phyloP scores from a whole-genome alignment of 2,797 vertebrate species.

The Sardinella longiceps region DNA sequence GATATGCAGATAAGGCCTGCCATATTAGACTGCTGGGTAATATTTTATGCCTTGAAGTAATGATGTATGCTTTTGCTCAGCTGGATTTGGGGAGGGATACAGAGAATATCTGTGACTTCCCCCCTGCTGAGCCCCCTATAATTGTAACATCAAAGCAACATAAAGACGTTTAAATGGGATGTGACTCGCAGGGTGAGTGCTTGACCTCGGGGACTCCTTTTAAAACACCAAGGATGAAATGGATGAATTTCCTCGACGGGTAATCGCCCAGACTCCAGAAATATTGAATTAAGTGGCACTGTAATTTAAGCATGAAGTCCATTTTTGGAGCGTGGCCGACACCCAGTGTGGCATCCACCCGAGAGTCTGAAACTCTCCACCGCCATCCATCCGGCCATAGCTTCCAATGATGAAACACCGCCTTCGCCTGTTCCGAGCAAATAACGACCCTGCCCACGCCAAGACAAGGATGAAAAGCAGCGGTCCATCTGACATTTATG shows the following conservation, averaged over 20 bases:
- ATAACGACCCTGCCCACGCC: constrained; percentile 28
- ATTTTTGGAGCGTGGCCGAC: constrained; percentile 38
- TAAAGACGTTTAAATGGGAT: constrained; percentile 39
- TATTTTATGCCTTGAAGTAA: neutral
- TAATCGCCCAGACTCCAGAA: constrained; percentile 39
- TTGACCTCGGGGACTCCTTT: constrained; percentile 39
- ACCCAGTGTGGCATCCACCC: constrained; percentile 32
- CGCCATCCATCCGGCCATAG: neutral
- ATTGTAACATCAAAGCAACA: constrained; percentile 48
- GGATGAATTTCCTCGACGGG: constrained; percentile 43
- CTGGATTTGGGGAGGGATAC: neutral
- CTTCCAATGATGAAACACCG: constrained; percentile 44
- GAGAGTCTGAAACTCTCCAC: constrained; percentile 38
- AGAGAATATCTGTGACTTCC: constrained; percentile 38
- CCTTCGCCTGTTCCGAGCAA: constrained; percentile 4
- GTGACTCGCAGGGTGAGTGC: constrained; percentile 28
- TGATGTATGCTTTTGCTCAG: neutral
- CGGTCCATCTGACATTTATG: constrained; percentile 47
- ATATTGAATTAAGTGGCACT: constrained; percentile 43
- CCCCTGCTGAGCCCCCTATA: constrained; percentile 32
- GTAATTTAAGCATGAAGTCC: constrained; percentile 44
- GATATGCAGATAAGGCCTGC: neutral
- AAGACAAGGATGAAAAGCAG: constrained; percentile 45
- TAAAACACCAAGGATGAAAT: constrained; percentile 22
- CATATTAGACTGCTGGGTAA: neutral